phyloP scores from a whole-genome alignment of 2,797 vertebrate species.

The Pogonophryne albipinna region DNA sequence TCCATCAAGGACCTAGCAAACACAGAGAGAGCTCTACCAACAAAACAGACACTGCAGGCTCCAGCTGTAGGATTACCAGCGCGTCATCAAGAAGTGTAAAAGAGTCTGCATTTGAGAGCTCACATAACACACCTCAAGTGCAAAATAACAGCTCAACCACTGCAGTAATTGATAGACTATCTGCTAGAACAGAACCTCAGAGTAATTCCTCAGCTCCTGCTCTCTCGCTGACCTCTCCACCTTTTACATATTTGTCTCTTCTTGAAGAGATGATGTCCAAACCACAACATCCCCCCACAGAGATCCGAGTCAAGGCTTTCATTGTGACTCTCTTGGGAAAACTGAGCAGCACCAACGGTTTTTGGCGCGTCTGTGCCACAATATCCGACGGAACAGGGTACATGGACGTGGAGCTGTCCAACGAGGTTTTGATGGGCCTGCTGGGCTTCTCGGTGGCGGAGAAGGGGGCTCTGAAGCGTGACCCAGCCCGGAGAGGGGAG shows the following conservation, averaged over 20 bases:
- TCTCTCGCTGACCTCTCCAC: slow-evolving; percentile 81
- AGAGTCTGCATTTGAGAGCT: slow-evolving; percentile 2
- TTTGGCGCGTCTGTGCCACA: slow-evolving; percentile 89
- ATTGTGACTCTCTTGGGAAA: slow-evolving; percentile 95
- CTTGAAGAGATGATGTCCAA: slow-evolving; percentile 75
- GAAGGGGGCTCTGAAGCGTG: slow-evolving; percentile 88
- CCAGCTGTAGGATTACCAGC: background rate
- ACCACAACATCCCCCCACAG: slow-evolving; percentile 51
- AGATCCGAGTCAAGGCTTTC: slow-evolving; percentile 91
- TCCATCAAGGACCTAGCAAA: slow-evolving; percentile 11
- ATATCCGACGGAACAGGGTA: slow-evolving; percentile 95
- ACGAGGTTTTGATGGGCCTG: slow-evolving; percentile 89
- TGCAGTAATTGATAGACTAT: background rate
- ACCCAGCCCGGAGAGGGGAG: slow-evolving; percentile 82
- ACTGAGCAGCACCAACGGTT: slow-evolving; percentile 85
- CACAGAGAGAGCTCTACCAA: background rate
- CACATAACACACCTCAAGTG: slow-evolving; percentile 1
- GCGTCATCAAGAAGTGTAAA: background rate
- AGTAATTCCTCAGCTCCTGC: slow-evolving; percentile 3
- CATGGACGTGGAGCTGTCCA: slow-evolving; percentile 91
- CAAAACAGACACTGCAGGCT: slow-evolving; percentile 8
- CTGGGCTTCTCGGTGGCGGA: slow-evolving; percentile 93
- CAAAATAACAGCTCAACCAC: slow-evolving; percentile 7
- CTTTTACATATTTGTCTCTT: slow-evolving; percentile 91
- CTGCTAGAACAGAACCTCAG: slow-evolving; percentile 3